A percentile compares a stretch with the other conserved stretches of the same genome.
Conservation (phyloP, 2,888 invertebrate genomes). For the Gastracanthus pulcherrimus region DNA sequence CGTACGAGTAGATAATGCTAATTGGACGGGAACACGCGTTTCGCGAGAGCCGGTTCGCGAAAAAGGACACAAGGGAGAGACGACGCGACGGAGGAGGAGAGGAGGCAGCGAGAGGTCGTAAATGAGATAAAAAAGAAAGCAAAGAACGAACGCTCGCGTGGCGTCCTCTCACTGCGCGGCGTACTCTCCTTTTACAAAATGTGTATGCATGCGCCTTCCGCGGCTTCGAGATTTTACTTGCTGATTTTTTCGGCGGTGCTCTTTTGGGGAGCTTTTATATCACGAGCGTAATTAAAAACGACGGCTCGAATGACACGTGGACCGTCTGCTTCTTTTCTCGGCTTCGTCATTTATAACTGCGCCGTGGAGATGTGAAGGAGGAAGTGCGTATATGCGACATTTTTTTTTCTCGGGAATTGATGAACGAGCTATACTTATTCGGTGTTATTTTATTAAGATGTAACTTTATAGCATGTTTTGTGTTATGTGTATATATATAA, state of each 20-base stretch:
- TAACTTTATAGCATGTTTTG: too few species aligned
- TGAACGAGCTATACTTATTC: not conserved
- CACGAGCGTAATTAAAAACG: slow-evolving; percentile 24
- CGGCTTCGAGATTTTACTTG: slow-evolving; percentile 12
- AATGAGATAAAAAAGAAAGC: not conserved
- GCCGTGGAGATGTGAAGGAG: not conserved
- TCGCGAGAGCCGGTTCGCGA: slow-evolving; percentile 19
- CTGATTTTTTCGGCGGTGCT: slow-evolving; percentile 15
- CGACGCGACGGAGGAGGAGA: not conserved
- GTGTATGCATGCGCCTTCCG: not conserved
- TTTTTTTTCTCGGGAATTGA: not conserved
- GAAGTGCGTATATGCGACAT: too few species aligned
- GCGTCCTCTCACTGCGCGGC: not conserved
- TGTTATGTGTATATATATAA: too few species aligned
- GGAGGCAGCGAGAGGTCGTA: not conserved
- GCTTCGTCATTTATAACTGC: not conserved
- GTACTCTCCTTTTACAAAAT: not conserved
- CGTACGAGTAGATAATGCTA: slow-evolving; percentile 50
- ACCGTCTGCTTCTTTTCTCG: not conserved
- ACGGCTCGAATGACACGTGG: not conserved
- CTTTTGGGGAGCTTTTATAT: not conserved
- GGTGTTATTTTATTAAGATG: not conserved
- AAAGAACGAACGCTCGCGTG: too few species aligned
- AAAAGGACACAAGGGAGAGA: slow-evolving; percentile 16
- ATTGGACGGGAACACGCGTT: slow-evolving; percentile 52